These are phyloP conservation scores for Polydrusus pterygomalis DNA, from an alignment of 2,888 invertebrate species.

Conservation along the genomic window DNA sequence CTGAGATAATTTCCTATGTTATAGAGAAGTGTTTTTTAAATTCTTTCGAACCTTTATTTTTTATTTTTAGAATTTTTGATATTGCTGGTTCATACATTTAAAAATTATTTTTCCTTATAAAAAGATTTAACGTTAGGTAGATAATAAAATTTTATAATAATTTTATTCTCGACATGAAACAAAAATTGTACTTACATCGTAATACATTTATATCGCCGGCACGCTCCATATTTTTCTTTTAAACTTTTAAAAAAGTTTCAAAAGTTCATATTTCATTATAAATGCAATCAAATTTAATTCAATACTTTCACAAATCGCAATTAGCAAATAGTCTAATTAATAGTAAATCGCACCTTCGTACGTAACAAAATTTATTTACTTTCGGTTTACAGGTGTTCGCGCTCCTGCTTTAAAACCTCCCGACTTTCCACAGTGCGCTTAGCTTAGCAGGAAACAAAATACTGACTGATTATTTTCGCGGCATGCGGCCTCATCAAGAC, in stretches of 20 bases:
- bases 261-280: neutral
- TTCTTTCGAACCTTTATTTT: too few relatives aligned
- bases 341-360: constrained; percentile 2
- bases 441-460: constrained; percentile 18
- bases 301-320: constrained; percentile 20
- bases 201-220: neutral
- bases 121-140: too few relatives aligned
- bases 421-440: neutral
- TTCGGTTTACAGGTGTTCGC: constrained; percentile 15
- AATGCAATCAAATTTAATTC: neutral
- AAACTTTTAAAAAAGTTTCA: constrained; percentile 1
- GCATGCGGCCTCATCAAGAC: constrained; percentile 11
- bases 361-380: constrained; percentile 3
- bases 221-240: neutral
- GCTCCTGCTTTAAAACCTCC: constrained; percentile 1
- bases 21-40: too few relatives aligned
- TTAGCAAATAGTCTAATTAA: constrained; percentile 2
- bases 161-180: neutral
- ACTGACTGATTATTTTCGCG: constrained; percentile 29
- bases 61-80: too few relatives aligned
- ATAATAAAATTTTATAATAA: too few relatives aligned
- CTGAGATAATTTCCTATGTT: too few relatives aligned
- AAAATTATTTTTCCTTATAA: too few relatives aligned
- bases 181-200: constrained; percentile 12
- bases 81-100: too few relatives aligned